These are phyloP conservation scores for Cepaea nemoralis DNA, from an alignment of 1,140 invertebrate species.

Conservation along the genomic window DNA sequence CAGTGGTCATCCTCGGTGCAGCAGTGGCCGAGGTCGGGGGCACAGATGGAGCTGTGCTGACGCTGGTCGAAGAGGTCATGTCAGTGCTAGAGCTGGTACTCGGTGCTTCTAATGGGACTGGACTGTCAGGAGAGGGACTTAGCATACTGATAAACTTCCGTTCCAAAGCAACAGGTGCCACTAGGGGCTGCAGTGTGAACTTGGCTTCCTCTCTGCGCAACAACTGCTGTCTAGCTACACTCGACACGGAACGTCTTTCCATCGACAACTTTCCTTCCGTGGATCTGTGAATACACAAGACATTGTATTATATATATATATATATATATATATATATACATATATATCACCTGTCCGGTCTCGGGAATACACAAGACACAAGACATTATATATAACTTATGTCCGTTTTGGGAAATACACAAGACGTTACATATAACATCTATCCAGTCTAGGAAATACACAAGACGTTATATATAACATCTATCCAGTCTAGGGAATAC, in stretches of 20 bases:
- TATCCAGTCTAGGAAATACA: too few relatives aligned
- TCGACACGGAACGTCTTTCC: constrained; percentile 75
- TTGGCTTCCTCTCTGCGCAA: constrained; percentile 52
- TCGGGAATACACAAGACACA: too few relatives aligned
- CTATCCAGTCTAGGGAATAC: too few relatives aligned
- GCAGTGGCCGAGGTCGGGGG: neutral
- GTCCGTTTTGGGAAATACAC: too few relatives aligned
- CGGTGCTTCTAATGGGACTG: constrained; percentile 38
- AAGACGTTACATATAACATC: too few relatives aligned
- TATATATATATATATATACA: too few relatives aligned
- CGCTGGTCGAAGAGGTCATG: constrained; percentile 6
- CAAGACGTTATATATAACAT: too few relatives aligned
- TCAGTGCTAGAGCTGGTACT: constrained; percentile 23
- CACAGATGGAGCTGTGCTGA: constrained; percentile 19
- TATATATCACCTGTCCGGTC: too few relatives aligned
- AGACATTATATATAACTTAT: too few relatives aligned
- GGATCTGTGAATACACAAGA: too few relatives aligned
- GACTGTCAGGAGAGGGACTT: constrained; percentile 42
- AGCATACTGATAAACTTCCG: constrained; percentile 61
- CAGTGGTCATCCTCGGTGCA: constrained; percentile 24
- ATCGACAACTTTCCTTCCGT: too few relatives aligned
- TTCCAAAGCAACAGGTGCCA: constrained; percentile 59
- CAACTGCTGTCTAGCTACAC: constrained; percentile 74
- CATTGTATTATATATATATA: too few relatives aligned
- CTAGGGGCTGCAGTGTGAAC: constrained; percentile 55